Percentiles rank a stretch among this genome's conserved stretches.
phyloP scores from a whole-genome alignment of 2,888 invertebrate genomes.

The Meteorus cinctellus region DNA sequence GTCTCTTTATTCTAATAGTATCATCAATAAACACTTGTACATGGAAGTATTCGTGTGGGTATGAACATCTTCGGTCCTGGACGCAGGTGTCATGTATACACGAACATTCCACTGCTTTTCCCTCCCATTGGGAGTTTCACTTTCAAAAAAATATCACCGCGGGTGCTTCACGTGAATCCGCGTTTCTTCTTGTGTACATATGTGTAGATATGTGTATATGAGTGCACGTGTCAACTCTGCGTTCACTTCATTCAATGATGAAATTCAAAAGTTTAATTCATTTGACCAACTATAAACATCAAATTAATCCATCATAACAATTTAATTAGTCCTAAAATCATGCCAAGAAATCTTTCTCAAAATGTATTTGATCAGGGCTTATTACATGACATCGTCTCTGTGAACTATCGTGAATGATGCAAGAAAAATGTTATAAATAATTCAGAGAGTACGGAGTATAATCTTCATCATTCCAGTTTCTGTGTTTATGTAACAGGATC shows the following conservation, averaged over 20 bases:
- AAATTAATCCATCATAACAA: no score
- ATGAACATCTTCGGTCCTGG: conserved; percentile 18
- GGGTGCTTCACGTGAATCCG: conserved; percentile 4
- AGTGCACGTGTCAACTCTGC: neutral
- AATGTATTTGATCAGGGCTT: no score
- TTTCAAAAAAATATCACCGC: conserved; percentile 55
- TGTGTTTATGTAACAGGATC: no score
- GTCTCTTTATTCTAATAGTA: conserved; percentile 12
- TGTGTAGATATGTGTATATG: neutral
- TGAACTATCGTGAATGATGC: neutral
- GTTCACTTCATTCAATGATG: neutral
- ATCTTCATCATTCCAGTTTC: no score
- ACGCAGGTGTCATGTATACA: conserved; percentile 21
- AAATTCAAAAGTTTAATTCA: neutral
- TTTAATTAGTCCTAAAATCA: neutral
- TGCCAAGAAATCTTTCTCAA: neutral
- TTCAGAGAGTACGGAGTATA: neutral
- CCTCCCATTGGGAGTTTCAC: conserved; percentile 53
- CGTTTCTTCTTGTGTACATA: neutral
- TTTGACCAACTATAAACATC: neutral
- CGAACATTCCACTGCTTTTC: conserved; percentile 27
- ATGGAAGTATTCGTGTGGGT: neutral
- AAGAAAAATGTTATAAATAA: neutral
- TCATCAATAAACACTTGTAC: neutral
- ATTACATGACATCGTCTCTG: no score